Percentiles rank a stretch among this genome's conserved stretches.
Conservation (phyloP, 2,797 vertebrate species). For the Danio choprae region DNA sequence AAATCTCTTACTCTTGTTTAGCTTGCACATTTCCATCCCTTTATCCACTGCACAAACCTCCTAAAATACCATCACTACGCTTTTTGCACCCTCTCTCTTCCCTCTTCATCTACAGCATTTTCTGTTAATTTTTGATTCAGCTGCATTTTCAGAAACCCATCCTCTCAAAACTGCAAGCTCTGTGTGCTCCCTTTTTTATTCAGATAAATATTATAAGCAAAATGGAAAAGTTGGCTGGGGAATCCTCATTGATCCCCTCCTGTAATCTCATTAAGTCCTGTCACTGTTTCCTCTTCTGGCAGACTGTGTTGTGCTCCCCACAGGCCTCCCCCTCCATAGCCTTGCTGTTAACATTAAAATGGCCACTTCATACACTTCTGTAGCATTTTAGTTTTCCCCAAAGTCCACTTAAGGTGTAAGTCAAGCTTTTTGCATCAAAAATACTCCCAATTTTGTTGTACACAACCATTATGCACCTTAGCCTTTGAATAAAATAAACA, state of each 20-base stretch:
- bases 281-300: conserved; percentile 28
- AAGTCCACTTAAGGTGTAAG: conserved; percentile 23
- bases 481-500: too few relatives aligned
- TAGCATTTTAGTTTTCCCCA: background rate
- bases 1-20: conserved; percentile 11
- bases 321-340: background rate
- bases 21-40: conserved; percentile 19
- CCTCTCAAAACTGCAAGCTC: conserved; percentile 51
- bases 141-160: conserved; percentile 48
- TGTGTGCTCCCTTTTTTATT: conserved; percentile 40
- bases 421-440: conserved; percentile 7
- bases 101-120: conserved; percentile 16
- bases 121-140: conserved; percentile 53
- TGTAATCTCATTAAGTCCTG: conserved; percentile 60
- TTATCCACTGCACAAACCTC: conserved; percentile 3
- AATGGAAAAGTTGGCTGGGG: conserved; percentile 58
- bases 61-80: background rate
- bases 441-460: background rate
- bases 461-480: background rate
- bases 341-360: conserved; percentile 19
- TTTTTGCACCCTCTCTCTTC: conserved; percentile 5
- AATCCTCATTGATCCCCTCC: conserved; percentile 56
- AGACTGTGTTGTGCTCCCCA: background rate
- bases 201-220: conserved; percentile 46
- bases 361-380: background rate